Base-by-base conservation (phyloP, 2,888 invertebrate genomes). In the Philonicus albiceps region DNA sequence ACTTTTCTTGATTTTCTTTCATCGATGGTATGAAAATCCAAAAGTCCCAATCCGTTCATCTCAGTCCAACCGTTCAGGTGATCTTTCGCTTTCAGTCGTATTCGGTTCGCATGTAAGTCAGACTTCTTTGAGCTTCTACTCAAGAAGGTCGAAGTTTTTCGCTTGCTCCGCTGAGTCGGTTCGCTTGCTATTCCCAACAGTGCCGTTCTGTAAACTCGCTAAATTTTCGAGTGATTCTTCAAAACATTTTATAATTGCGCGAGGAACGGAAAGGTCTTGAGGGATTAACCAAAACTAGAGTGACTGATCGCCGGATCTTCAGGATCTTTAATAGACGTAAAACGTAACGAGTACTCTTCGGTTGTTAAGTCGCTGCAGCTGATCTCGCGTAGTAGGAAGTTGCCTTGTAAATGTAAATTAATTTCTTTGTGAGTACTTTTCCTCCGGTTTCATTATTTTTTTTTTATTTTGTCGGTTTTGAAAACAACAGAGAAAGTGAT, bases 41-140 rank as follows among this genome's bases (percentile, higher is more conserved):
- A 55, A 40, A 74, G 43, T 27, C 40, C 85, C 73, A 85, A 75
- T 74, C 74, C 49, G 74, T 49, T 53, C 53, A 75, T 34, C 34
- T 49, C 16, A 75, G 73, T 75, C 85, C 75, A 49, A 34, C 49
- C 85, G 53, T 75, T 75, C 43, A 75, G 75, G 75, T 81, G 76
- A 86, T 87, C 76, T 86, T 88, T 87, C 86, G 88, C 88, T 88
- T 88, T 88, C 88, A 86, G 87, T 74, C 85, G 55, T 55, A 87
- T 85, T 83, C 85, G 87, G 40, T 72, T 86, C 86, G 85, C 80
- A 72, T 85, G 81, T 85, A 88, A 87, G 87, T 91, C 91, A 92
- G 92, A 92, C 92, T 91, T 92, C 92, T 92, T 92, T 91, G 91
- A 91, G 92, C 91, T 91, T 90, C 90, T 90, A 91, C 92, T 91